Base-by-base conservation (phyloP, 1,140 invertebrate species). In the Helicoverpa armigera region DNA sequence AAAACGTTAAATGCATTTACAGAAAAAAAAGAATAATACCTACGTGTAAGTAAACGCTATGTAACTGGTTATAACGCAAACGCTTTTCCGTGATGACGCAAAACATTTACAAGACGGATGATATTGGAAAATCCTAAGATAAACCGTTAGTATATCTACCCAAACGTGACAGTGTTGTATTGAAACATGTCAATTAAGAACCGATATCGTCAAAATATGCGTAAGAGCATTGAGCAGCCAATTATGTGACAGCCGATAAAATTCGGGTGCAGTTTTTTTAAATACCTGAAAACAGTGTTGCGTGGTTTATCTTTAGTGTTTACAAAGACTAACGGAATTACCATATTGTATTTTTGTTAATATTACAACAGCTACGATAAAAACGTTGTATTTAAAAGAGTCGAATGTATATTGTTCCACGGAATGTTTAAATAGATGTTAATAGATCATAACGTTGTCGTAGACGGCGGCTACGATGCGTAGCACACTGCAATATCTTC, bases 81-180 rank as follows among this genome's bases (percentile, higher is more conserved):
- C 16, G 50, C 65, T 50, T 67, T 67, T 67, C 65, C 16, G 43
- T 16, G 65, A 23, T 69, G 65, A 50, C 65, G 65, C 11, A 69
- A 50, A 69, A 16, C 16, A 11, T 16, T 69, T 16, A 16, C 9
- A 69, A 69, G 16, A 4, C 43, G 65, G 43, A 48, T 69, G 23
- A 13, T 69, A 35, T 69, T 16, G 43, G 65, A 69, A 69, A 69
- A 69, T 69, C 65, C 43, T 69, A 23, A 50, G 65, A 69, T 69
- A 69, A 69, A 50, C 18, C 61, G 50, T 2, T 50, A 16, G 65
- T 43, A 43, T 43, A 35, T 12, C 63, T 67, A 10, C 43, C 12
- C 16, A 69, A 16, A 48, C 43, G 65, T 51, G 65, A 69, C 65
- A 48, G 16, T 67, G 14, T 23, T 1, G 11, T 13, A 69, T 50